Percentiles rank a stretch among this genome's conserved stretches.
Evolutionary conservation across 2,888 invertebrate species (phyloP).

Genomic region (Thecocarcelia acutangulata): DNA sequence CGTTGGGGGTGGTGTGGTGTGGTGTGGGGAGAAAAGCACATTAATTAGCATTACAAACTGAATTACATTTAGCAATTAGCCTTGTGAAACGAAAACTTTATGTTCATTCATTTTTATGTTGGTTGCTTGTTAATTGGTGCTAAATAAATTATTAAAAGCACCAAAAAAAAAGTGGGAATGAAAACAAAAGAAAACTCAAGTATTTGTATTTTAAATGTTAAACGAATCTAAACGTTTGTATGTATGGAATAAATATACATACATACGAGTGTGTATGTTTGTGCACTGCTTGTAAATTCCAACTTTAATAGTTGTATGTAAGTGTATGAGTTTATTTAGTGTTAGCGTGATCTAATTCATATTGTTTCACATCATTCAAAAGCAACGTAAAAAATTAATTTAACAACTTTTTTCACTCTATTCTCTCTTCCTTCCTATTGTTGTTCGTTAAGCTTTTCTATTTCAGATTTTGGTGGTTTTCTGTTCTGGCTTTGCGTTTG

Average conservation of each 20-base stretch:
- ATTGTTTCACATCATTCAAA: constrained; percentile 63
- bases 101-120: constrained; percentile 43
- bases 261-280: neutral
- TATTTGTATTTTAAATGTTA: constrained; percentile 26
- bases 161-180: constrained; percentile 2
- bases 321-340: neutral
- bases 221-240: neutral
- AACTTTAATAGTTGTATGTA: neutral
- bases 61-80: constrained; percentile 56
- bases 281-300: neutral
- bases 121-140: constrained; percentile 43
- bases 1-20: no score
- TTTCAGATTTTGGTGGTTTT: constrained; percentile 26
- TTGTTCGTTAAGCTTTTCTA: constrained; percentile 22
- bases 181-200: constrained; percentile 1
- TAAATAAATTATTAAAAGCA: constrained; percentile 57
- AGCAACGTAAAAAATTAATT: constrained; percentile 65
- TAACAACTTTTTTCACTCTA: constrained; percentile 46
- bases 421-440: constrained; percentile 27
- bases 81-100: constrained; percentile 55
- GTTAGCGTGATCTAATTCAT: constrained; percentile 59
- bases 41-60: constrained; percentile 58
- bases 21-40: constrained; percentile 32
- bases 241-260: neutral
- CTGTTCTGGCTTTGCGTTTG: neutral